These are phyloP conservation scores for Miichthys miiuy DNA, from an alignment of 2,797 vertebrate species.

Conservation along the genomic window DNA sequence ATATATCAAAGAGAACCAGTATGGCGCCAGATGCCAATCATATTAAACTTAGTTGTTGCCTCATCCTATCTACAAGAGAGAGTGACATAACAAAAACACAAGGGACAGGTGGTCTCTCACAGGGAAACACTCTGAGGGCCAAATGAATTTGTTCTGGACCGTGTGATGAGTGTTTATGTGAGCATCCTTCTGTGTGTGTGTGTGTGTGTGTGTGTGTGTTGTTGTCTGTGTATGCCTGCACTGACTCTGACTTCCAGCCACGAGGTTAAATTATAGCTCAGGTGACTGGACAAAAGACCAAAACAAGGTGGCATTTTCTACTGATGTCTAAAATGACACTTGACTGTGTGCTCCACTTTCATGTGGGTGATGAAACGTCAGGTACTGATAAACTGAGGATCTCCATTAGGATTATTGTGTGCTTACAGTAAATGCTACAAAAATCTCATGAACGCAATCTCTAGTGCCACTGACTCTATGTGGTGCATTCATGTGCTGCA, in stretches of 20 bases:
- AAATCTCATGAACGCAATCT: neutral
- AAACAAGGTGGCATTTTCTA: constrained; percentile 11
- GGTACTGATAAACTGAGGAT: constrained; percentile 4
- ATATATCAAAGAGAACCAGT: constrained; percentile 47
- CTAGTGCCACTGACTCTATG: neutral
- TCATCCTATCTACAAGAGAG: constrained; percentile 33
- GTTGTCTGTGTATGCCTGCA: too few relatives aligned
- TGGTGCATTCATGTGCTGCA: constrained; percentile 1
- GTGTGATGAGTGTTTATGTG: constrained; percentile 24
- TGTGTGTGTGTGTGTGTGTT: constrained; percentile 2
- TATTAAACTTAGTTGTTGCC: constrained; percentile 27
- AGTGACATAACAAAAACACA: constrained; percentile 47
- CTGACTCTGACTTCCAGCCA: constrained; percentile 35
- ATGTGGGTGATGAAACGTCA: neutral
- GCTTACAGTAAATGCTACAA: constrained; percentile 1
- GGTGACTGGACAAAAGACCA: constrained; percentile 38
- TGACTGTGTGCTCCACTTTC: neutral
- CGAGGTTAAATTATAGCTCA: constrained; percentile 44
- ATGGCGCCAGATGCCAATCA: neutral
- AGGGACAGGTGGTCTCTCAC: constrained; percentile 64
- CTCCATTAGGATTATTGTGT: neutral
- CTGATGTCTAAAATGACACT: constrained; percentile 4
- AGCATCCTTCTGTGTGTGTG: constrained; percentile 5
- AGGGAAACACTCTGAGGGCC: constrained; percentile 30
- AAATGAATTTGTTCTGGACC: constrained; percentile 44